Evolutionary conservation across 2,797 vertebrate species (phyloP).

Genomic region (Malacoraja senta): DNA sequence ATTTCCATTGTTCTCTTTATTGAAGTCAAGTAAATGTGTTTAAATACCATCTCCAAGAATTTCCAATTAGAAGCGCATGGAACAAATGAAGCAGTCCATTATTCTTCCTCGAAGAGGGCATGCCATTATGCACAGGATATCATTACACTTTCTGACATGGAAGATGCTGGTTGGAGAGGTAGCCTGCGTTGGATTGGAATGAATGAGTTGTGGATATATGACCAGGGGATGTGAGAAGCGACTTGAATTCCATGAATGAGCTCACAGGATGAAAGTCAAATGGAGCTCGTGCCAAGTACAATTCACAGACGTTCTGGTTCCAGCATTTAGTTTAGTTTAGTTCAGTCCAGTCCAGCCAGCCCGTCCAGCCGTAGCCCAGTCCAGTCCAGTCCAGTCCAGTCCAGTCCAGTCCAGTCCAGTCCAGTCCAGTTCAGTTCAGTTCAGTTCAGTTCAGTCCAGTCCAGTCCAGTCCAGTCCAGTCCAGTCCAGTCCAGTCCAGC

Average conservation of each 20-base stretch:
- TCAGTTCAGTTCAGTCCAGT: too few species aligned
- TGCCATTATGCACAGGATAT: background rate
- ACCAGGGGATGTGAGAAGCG: background rate
- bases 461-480: too few species aligned
- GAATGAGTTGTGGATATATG: background rate
- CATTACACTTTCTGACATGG: background rate
- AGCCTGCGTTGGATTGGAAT: too few species aligned
- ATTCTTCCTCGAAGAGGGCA: background rate
- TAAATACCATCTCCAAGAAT: conserved; percentile 20
- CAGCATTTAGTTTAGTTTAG: background rate
- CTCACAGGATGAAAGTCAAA: background rate
- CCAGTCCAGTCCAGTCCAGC: too few species aligned
- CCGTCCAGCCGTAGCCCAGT: too few species aligned
- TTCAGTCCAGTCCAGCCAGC: too few species aligned
- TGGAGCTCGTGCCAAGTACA: background rate
- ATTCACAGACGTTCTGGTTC: background rate
- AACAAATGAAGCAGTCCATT: conserved; percentile 10
- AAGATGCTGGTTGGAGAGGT: too few species aligned
- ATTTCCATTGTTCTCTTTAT: conserved; percentile 47
- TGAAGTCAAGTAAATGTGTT: conserved; percentile 31
- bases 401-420: too few species aligned
- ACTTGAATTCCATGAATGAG: background rate
- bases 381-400: too few species aligned
- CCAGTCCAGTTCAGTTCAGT: too few species aligned
- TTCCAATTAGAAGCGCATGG: conserved; percentile 33